Percentiles rank a stretch among this genome's conserved stretches.
phyloP scores from a whole-genome alignment of 2,888 invertebrate genomes.

The Hydroisotoma schaefferi region DNA sequence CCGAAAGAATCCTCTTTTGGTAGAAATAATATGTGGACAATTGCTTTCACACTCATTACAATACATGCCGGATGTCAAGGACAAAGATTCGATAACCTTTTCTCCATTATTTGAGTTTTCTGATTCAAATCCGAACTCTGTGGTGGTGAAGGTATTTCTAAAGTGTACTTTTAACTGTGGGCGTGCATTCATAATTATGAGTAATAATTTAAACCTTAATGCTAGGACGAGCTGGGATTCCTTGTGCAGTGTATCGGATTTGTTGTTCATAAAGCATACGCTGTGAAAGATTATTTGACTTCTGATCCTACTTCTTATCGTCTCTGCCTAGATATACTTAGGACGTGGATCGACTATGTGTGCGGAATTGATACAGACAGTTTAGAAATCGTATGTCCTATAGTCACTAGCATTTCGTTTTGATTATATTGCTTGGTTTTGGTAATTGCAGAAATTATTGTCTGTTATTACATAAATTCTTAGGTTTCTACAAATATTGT shows the following conservation, averaged over 20 bases:
- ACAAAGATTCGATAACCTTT: neutral
- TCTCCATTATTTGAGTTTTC: neutral
- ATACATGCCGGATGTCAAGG: constrained; percentile 20
- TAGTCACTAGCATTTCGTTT: neutral
- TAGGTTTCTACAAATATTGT: constrained; percentile 15
- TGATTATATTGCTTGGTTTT: too few species aligned
- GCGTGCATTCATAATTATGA: neutral
- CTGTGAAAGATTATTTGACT: too few species aligned
- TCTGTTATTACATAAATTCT: neutral
- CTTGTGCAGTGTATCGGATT: constrained; percentile 35
- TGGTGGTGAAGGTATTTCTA: neutral
- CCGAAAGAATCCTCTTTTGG: constrained; percentile 38
- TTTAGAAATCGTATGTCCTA: constrained; percentile 15
- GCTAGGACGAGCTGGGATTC: constrained; percentile 41
- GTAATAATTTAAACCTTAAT: constrained; percentile 3
- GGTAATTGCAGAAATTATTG: too few species aligned
- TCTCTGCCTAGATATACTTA: constrained; percentile 20
- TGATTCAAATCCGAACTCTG: neutral
- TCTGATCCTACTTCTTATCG: constrained; percentile 11
- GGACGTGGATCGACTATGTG: constrained; percentile 7
- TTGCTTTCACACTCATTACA: constrained; percentile 26
- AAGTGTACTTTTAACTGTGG: neutral
- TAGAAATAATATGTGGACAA: constrained; percentile 37
- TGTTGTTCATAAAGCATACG: constrained; percentile 26
- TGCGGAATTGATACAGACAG: neutral